Evolutionary conservation across 1,140 invertebrate genomes (phyloP).

Genomic region (Drosophila burlai): DNA sequence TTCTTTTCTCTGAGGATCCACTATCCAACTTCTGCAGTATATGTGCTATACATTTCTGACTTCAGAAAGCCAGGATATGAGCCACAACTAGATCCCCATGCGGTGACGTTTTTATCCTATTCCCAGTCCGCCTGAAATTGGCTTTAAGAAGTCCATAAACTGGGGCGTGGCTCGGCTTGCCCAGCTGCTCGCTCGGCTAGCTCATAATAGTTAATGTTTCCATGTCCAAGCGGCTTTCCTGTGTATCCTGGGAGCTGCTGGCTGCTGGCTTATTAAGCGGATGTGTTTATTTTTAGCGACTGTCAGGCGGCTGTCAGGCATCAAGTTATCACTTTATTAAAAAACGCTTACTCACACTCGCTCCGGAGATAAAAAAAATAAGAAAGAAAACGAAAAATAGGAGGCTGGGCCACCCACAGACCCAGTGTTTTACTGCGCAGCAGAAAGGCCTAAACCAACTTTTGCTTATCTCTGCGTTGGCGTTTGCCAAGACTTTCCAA

Average conservation of each 20-base stretch:
- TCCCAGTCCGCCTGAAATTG: conserved; percentile 29
- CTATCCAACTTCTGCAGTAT: too few relatives aligned
- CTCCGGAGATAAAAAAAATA: neutral
- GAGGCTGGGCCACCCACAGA: conserved; percentile 39
- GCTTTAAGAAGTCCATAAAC: conserved; percentile 34
- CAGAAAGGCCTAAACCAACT: conserved; percentile 65
- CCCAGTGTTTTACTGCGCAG: conserved; percentile 59
- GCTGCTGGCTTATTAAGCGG: conserved; percentile 58
- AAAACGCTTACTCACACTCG: conserved; percentile 74
- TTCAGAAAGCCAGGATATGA: conserved; percentile 6
- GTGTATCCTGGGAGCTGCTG: conserved; percentile 44
- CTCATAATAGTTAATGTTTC: conserved; percentile 54
- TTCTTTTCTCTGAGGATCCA: neutral
- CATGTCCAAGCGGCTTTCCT: conserved; percentile 48
- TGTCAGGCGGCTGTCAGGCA: conserved; percentile 65
- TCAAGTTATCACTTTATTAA: conserved; percentile 80
- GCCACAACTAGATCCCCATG: conserved; percentile 5
- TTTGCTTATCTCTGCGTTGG: conserved; percentile 66
- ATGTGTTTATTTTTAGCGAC: conserved; percentile 74
- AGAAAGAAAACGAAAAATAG: conserved; percentile 3
- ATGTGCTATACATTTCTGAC: too few relatives aligned
- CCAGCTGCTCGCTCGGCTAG: conserved; percentile 7
- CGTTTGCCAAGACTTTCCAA: conserved; percentile 40
- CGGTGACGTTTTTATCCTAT: conserved; percentile 5
- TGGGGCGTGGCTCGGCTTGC: conserved; percentile 21